phyloP scores from a whole-genome alignment of 2,888 invertebrate species.

The Gymnosoma rotundatum region DNA sequence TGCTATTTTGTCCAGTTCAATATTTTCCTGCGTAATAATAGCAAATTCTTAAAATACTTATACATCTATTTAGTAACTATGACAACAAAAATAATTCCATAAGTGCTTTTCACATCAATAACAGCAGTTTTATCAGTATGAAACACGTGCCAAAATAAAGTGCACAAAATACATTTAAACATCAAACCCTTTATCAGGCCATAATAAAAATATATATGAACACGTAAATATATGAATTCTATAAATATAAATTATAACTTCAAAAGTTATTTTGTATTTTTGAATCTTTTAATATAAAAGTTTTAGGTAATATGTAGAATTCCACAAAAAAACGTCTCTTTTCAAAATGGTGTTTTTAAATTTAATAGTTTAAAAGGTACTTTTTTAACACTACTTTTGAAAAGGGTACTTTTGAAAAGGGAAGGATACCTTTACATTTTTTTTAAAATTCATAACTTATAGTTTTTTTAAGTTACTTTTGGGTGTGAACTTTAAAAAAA shows the following conservation, averaged over 20 bases:
- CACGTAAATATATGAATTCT: too few relatives aligned
- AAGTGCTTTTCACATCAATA: conserved; percentile 29
- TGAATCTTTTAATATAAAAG: too few relatives aligned
- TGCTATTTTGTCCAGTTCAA: conserved; percentile 1
- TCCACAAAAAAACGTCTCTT: background rate
- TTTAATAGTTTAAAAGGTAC: background rate
- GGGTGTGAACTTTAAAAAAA: too few relatives aligned
- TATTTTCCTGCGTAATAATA: background rate
- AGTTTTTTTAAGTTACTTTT: too few relatives aligned
- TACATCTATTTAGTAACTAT: conserved; percentile 4
- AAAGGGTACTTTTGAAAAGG: too few relatives aligned
- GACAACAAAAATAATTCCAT: conserved; percentile 32
- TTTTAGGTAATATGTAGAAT: background rate
- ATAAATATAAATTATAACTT: too few relatives aligned
- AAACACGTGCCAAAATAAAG: background rate
- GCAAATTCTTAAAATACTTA: background rate
- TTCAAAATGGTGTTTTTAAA: background rate
- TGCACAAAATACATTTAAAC: background rate
- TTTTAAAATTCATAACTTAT: too few relatives aligned
- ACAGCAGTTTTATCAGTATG: background rate
- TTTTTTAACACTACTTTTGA: background rate
- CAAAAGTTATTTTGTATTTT: too few relatives aligned
- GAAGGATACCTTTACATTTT: too few relatives aligned
- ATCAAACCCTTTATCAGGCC: background rate
- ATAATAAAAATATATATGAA: background rate